phyloP scores from a whole-genome alignment of 2,113 vertebrate genomes.

The Poecilia latipinna region DNA sequence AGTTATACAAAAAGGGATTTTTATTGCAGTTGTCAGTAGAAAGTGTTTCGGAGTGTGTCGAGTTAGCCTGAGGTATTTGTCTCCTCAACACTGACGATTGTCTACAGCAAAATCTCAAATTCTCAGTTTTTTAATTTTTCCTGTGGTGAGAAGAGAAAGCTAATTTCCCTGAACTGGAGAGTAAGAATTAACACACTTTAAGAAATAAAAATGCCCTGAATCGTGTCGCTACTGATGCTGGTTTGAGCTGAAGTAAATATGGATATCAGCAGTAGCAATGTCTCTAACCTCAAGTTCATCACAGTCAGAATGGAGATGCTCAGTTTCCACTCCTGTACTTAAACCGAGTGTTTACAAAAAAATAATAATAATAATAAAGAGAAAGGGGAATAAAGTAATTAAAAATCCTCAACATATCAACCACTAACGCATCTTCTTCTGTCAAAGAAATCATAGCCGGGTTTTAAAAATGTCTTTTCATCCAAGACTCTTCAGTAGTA shows the following conservation, averaged over 20 bases:
- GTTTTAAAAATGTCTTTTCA: slow-evolving; percentile 4
- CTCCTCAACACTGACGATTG: slow-evolving; percentile 62
- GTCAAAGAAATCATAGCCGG: neutral
- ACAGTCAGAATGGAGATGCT: neutral
- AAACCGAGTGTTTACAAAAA: no score
- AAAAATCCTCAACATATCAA: no score
- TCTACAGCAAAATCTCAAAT: slow-evolving; percentile 56
- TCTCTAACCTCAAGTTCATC: neutral
- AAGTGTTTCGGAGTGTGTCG: slow-evolving; percentile 7
- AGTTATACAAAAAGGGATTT: slow-evolving; percentile 16
- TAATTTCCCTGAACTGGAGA: neutral
- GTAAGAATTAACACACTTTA: neutral
- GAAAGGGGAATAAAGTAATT: no score
- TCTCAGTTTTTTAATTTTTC: neutral
- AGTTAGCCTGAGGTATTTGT: slow-evolving; percentile 50
- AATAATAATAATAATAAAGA: no score
- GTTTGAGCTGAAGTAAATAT: slow-evolving; percentile 29
- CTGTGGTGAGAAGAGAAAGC: neutral
- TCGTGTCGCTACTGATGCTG: slow-evolving; percentile 29
- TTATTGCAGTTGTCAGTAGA: slow-evolving; percentile 29
- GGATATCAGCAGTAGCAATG: neutral
- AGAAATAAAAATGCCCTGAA: slow-evolving; percentile 48
- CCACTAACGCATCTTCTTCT: no score
- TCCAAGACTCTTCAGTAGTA: slow-evolving; percentile 12
- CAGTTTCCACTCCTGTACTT: slow-evolving; percentile 21